These are phyloP conservation scores for Verasper variegatus DNA, from an alignment of 2,113 vertebrate genomes.

Conservation along the genomic window DNA sequence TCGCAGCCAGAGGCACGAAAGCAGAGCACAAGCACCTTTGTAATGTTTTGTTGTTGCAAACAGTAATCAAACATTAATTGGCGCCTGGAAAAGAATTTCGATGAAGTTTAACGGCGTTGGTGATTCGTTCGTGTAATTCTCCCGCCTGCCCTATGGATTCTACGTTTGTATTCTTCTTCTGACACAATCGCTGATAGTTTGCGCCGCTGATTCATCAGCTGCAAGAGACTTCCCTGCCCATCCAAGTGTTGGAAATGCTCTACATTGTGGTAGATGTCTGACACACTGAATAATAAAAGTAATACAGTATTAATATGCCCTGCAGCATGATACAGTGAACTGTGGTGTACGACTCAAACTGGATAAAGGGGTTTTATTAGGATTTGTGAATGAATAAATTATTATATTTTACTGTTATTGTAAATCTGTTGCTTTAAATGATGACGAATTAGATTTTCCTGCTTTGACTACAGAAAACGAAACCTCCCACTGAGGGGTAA, in stretches of 20 bases:
- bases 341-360: background rate
- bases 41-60: background rate
- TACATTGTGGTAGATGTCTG: conserved; percentile 10
- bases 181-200: conserved; percentile 12
- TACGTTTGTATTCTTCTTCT: background rate
- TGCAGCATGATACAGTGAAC: background rate
- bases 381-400: background rate
- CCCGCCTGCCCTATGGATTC: background rate
- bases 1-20: background rate
- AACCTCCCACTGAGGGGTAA: background rate
- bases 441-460: background rate
- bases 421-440: background rate
- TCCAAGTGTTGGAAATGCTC: conserved; percentile 8
- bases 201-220: conserved; percentile 16
- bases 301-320: conserved; percentile 24
- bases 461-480: background rate
- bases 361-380: background rate
- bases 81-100: background rate
- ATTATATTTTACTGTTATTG: background rate
- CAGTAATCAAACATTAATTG: conserved; percentile 23
- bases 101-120: background rate
- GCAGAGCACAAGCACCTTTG: background rate
- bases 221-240: background rate
- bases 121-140: background rate
- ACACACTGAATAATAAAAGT: conserved; percentile 23